Base-by-base conservation (phyloP, 1,140 invertebrate species). In the Brachionus koreanus region DNA sequence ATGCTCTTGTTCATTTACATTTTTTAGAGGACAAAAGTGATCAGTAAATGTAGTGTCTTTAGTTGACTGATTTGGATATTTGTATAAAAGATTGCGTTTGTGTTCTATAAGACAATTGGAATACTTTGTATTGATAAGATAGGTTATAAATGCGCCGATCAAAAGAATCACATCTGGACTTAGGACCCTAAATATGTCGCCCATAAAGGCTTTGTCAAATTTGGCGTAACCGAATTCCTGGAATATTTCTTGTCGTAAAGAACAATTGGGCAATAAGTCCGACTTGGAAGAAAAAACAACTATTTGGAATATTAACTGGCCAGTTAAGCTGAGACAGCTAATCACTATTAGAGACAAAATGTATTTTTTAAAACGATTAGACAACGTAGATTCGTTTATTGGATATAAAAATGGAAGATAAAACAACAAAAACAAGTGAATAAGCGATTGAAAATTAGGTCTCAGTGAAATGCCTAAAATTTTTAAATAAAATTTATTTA, bases 391-490 rank as follows among this genome's bases (percentile, higher is more conserved):
- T 57, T 79, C 61, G 35, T 65, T 79, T 42, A 79, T 61, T 29
- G 76, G 76, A 42, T 79, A 79, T n/a, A 79, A 61, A 79, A 61
- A 79, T 25, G 76, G 76, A 23, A 79, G 49, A 9, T 61, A 79
- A 52, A 79, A 79, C n/a, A 79, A 37, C 35, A 57, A 65, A 61
- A 79, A 39, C n/a, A 79, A 12, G 29, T 79, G 16, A 23, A 79
- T 57, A 23, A 79, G 13, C 5, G 76, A 79, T 25, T 42, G 46
- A 61, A 79, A 65, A 61, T 42, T 79, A n/a, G 61, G 76, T 43
- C 61, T 39, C 5, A 79, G 19, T 6, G 12, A 12, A 37, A 65
- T 37, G 49, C 76, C 76, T 79, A 29, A 19, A 61, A 61, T 37
- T 16, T 9, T 42, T 13, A 57, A 29, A 29, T 7, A 79, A 42